phyloP scores from a whole-genome alignment of 1,140 invertebrate genomes.

The Listronotus oregonensis region DNA sequence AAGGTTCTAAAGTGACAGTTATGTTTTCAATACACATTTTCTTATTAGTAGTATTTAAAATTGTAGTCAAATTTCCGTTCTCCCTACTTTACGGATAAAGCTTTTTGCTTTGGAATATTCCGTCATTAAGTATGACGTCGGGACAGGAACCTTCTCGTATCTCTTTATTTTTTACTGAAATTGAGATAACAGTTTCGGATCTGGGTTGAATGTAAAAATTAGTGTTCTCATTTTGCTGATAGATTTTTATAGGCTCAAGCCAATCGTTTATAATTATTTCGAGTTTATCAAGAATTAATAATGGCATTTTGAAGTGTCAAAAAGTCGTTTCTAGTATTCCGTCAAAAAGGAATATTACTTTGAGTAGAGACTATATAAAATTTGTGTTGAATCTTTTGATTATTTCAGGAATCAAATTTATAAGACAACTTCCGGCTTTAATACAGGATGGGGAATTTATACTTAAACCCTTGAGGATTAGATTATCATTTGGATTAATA shows the following conservation, averaged over 20 bases:
- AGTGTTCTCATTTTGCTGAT: not conserved
- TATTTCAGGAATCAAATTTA: not conserved
- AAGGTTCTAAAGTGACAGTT: slow-evolving; percentile 7
- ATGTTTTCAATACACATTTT: slow-evolving; percentile 9
- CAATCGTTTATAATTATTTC: slow-evolving; percentile 6
- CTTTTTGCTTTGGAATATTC: slow-evolving; percentile 33
- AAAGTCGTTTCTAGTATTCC: slow-evolving; percentile 37
- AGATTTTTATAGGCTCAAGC: slow-evolving; percentile 3
- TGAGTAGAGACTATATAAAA: slow-evolving; percentile 27
- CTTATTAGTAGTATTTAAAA: slow-evolving; percentile 32
- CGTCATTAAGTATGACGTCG: slow-evolving; percentile 30
- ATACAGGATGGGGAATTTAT: slow-evolving; percentile 5
- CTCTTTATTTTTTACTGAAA: slow-evolving; percentile 29
- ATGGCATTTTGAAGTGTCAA: slow-evolving; percentile 13
- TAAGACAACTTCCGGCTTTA: slow-evolving; percentile 6
- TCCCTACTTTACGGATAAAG: slow-evolving; percentile 17
- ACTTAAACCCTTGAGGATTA: slow-evolving; percentile 26
- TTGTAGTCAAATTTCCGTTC: slow-evolving; percentile 26
- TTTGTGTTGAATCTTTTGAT: slow-evolving; percentile 22
- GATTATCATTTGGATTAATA: slow-evolving; percentile 8
- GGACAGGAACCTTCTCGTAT: slow-evolving; percentile 28
- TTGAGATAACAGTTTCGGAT: slow-evolving; percentile 26
- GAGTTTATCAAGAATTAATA: slow-evolving; percentile 16
- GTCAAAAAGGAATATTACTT: slow-evolving; percentile 33
- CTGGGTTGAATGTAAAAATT: slow-evolving; percentile 13